A percentile compares a stretch with the other conserved stretches of the same genome.
These are phyloP conservation scores for Ondatra zibethicus DNA, from an alignment of 2,113 vertebrate species.

Conservation along the genomic window DNA sequence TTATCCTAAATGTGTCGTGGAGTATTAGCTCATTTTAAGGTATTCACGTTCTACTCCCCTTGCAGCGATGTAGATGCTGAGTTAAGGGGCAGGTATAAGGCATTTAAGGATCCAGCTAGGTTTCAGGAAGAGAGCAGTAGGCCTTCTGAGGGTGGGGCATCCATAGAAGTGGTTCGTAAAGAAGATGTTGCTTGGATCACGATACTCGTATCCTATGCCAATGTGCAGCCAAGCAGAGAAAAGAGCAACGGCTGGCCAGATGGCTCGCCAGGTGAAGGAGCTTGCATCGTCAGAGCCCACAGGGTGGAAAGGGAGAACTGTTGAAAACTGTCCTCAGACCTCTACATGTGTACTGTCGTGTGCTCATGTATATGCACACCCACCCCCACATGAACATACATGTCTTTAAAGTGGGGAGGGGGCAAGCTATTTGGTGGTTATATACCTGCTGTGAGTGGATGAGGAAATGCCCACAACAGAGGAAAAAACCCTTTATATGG, in stretches of 20 bases:
- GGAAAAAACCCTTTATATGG: neutral
- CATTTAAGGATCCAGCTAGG: neutral
- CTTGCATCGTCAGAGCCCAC: neutral
- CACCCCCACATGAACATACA: neutral
- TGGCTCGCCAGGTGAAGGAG: neutral
- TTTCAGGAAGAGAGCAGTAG: neutral
- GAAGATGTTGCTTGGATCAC: neutral
- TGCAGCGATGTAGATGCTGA: neutral
- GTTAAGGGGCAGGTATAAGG: neutral
- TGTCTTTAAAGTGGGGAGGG: neutral
- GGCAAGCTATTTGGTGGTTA: neutral
- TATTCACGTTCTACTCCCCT: neutral
- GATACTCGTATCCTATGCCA: neutral
- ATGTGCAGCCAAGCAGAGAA: neutral
- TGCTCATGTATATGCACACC: neutral
- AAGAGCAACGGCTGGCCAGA: neutral
- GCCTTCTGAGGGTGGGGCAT: neutral
- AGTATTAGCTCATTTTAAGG: neutral
- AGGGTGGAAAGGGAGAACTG: neutral
- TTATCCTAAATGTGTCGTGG: neutral
- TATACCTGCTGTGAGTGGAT: neutral
- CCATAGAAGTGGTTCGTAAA: neutral
- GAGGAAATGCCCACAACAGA: neutral
- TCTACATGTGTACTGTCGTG: neutral
- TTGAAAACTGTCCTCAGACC: neutral